phyloP scores from a whole-genome alignment of 1,140 invertebrate genomes.

The Zaprionus tsacasi region DNA sequence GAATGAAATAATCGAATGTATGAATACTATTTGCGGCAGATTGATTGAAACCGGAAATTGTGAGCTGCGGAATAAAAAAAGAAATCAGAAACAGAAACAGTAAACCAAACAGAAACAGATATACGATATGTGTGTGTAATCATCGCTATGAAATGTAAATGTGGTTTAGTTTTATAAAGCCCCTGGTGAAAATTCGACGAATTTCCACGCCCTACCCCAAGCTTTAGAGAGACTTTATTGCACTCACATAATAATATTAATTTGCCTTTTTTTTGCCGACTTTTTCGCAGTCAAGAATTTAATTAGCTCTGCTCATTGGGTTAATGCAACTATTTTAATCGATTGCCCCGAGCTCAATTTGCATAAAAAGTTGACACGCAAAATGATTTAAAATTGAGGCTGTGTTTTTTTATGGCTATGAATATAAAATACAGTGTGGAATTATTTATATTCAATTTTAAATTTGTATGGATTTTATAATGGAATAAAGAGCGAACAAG shows the following conservation, averaged over 20 bases:
- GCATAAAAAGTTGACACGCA: background rate
- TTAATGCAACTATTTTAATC: conserved; percentile 6
- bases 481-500: no score
- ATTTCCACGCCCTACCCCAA: background rate
- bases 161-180: conserved; percentile 15
- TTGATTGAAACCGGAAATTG: conserved; percentile 76
- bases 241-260: conserved; percentile 22
- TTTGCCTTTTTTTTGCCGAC: background rate
- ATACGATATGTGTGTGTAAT: background rate
- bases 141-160: conserved; percentile 6
- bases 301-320: background rate
- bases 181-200: background rate
- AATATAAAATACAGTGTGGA: background rate
- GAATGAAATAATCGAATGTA: conserved; percentile 30
- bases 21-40: conserved; percentile 67
- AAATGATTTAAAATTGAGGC: conserved; percentile 1
- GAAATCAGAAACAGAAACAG: background rate
- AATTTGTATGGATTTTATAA: background rate
- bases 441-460: background rate
- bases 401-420: background rate
- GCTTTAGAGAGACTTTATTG: conserved; percentile 1
- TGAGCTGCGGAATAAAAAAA: conserved; percentile 41
- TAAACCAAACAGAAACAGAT: background rate
- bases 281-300: background rate
- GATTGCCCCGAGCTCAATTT: background rate